phyloP scores from a whole-genome alignment of 2,113 vertebrate species.

The Erpornis zantholeuca region DNA sequence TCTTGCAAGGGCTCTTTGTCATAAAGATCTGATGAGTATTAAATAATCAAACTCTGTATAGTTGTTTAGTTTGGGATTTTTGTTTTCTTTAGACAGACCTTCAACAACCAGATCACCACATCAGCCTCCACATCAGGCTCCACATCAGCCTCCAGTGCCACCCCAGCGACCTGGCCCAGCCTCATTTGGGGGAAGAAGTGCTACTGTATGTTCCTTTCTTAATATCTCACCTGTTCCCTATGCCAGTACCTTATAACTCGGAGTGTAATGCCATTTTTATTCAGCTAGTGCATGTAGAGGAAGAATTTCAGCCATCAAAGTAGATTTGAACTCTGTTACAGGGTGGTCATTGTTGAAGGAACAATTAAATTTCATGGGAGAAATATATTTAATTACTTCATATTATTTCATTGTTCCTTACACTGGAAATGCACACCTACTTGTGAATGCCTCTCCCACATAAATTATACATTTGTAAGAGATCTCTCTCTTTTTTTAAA shows the following conservation, averaged over 20 bases:
- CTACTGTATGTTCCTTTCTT: slow-evolving; percentile 56
- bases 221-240: not conserved
- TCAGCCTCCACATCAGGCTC: slow-evolving; percentile 74
- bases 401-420: not conserved
- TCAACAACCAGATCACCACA: slow-evolving; percentile 27
- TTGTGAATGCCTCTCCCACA: not conserved
- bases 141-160: slow-evolving; percentile 79
- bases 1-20: not conserved
- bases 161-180: slow-evolving; percentile 71
- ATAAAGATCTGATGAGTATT: not conserved
- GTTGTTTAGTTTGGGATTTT: not conserved
- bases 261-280: not conserved
- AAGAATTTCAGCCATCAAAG: not conserved
- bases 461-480: not conserved
- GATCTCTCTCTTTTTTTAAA: not conserved
- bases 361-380: not conserved
- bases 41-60: not conserved
- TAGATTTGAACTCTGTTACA: not conserved
- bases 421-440: not conserved
- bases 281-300: not conserved
- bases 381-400: not conserved
- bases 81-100: slow-evolving; percentile 66
- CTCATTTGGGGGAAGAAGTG: slow-evolving; percentile 2
- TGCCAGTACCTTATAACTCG: not conserved
- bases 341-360: not conserved